These are phyloP conservation scores for Eupithecia inturbata DNA, from an alignment of 2,888 invertebrate genomes.

Conservation along the genomic window DNA sequence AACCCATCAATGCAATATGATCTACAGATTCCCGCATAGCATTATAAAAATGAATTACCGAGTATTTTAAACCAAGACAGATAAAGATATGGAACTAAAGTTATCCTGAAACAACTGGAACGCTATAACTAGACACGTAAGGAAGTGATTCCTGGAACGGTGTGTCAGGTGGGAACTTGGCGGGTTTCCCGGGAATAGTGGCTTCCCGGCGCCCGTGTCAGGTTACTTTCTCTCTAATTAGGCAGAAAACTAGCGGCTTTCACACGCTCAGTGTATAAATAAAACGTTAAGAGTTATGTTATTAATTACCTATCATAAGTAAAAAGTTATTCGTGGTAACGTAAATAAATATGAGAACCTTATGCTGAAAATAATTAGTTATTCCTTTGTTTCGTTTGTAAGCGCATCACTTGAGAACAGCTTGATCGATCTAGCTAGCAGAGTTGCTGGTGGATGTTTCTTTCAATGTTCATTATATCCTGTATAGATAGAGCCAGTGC, in stretches of 20 bases:
- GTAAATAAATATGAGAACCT: no score
- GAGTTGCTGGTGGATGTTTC: no score
- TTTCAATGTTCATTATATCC: no score
- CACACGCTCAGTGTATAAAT: no score
- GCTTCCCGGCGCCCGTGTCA: constrained; percentile 11
- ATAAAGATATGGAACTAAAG: not conserved
- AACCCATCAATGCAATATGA: not conserved
- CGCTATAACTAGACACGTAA: not conserved
- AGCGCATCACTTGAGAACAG: no score
- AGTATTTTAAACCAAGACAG: not conserved
- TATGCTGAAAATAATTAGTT: no score
- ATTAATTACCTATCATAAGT: no score
- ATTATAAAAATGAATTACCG: not conserved
- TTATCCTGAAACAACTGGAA: not conserved
- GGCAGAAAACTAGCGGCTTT: not conserved
- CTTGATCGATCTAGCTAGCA: no score
- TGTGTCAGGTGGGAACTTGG: constrained; percentile 19
- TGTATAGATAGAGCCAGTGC: no score
- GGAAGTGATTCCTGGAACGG: constrained; percentile 7
- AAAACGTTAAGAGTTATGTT: no score
- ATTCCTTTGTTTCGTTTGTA: no score
- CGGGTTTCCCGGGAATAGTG: constrained; percentile 25
- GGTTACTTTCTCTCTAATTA: constrained; percentile 3
- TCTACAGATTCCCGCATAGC: not conserved
- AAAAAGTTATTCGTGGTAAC: no score